Conservation (phyloP, 2,797 vertebrate genomes). For the Lepidocolaptes lacrymiger region DNA sequence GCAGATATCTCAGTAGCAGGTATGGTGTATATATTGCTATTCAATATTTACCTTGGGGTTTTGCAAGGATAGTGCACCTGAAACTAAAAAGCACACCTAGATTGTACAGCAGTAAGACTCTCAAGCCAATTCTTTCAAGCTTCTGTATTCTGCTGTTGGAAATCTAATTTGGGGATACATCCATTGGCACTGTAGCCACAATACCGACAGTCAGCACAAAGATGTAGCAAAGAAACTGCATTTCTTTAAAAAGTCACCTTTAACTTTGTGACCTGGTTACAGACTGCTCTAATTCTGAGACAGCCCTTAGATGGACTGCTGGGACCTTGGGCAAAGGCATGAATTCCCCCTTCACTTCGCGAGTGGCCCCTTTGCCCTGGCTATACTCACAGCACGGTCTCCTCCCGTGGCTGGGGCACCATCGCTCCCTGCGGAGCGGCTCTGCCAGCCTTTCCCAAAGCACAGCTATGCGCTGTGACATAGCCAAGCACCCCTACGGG, state of each 20-base stretch:
- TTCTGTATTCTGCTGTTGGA: not conserved
- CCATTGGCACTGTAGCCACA: not conserved
- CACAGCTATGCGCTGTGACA: not conserved
- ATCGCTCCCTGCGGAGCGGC: not conserved
- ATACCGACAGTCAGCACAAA: fast-evolving
- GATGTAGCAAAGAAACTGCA: not conserved
- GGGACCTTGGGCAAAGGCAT: not conserved
- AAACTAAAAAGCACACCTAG: not conserved
- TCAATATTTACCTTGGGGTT: not conserved
- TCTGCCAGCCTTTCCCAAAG: not conserved
- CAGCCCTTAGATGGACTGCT: not conserved
- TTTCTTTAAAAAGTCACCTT: not conserved
- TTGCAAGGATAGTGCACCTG: not conserved
- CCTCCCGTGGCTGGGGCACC: not conserved
- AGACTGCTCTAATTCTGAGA: not conserved
- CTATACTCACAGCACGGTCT: fast-evolving
- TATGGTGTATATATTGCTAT: not conserved
- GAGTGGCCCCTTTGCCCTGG: not conserved
- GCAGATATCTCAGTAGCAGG: not conserved
- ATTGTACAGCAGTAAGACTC: not conserved
- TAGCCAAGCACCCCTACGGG: not conserved
- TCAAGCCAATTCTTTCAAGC: not conserved
- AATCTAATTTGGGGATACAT: not conserved
- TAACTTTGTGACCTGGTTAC: not conserved
- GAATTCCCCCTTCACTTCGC: not conserved